phyloP scores from a whole-genome alignment of 2,113 vertebrate species.

The Psittacula cyanocephala region DNA sequence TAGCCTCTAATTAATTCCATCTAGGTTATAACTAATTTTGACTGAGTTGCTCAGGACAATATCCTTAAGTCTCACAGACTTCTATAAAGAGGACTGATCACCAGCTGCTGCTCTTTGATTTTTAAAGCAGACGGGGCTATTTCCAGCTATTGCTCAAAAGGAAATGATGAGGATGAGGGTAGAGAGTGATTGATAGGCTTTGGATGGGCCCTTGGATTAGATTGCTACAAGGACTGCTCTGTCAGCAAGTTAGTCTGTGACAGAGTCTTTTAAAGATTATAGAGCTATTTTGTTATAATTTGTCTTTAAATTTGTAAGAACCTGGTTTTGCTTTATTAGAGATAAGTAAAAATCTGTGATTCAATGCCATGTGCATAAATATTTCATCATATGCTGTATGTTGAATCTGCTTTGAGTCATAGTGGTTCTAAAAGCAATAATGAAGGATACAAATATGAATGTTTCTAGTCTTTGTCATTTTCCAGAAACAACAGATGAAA shows the following conservation, averaged over 20 bases:
- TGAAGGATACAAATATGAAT: not conserved
- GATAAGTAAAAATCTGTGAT: not conserved
- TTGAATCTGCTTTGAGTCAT: not conserved
- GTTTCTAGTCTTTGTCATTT: not conserved
- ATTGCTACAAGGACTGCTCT: not conserved
- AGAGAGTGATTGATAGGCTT: not conserved
- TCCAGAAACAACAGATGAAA: not conserved
- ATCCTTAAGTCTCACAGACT: not conserved
- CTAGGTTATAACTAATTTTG: constrained; percentile 43
- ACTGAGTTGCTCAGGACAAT: constrained; percentile 19
- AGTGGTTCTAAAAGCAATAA: not conserved
- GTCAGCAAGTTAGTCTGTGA: not conserved
- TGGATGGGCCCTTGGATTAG: not conserved
- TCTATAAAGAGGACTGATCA: not conserved
- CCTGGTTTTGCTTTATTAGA: fast-evolving
- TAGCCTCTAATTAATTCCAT: constrained; percentile 41
- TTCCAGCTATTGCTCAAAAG: constrained; percentile 32
- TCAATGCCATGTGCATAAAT: not conserved
- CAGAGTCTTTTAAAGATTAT: not conserved
- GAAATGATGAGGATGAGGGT: not conserved
- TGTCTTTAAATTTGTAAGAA: not conserved
- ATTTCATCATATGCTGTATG: not conserved
- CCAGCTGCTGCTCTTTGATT: constrained; percentile 54
- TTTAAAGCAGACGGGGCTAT: constrained; percentile 38
- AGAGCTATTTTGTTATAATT: fast-evolving